Evolutionary conservation across 2,797 vertebrate genomes (phyloP).

Genomic region (Sitta carolinensis): DNA sequence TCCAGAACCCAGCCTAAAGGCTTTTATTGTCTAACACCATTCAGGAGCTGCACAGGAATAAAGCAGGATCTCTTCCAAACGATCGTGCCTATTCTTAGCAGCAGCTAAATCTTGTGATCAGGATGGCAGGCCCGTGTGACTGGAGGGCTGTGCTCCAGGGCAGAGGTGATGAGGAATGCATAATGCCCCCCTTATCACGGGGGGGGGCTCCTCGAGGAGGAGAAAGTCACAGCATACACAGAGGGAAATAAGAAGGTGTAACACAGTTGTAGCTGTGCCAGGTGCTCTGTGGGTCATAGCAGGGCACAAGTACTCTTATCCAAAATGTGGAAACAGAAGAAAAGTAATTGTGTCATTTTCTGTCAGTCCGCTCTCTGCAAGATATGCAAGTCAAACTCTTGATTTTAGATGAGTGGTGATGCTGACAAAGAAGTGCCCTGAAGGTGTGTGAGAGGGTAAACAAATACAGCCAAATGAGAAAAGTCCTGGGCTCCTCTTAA

Average conservation of each 20-base stretch:
- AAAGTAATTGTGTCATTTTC: background rate
- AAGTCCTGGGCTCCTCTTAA: background rate
- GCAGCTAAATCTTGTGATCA: background rate
- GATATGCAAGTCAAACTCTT: background rate
- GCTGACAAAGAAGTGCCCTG: background rate
- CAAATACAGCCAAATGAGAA: background rate
- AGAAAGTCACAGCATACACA: background rate
- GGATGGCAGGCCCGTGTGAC: background rate
- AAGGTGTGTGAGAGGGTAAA: background rate
- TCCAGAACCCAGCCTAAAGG: background rate
- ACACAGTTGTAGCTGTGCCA: background rate
- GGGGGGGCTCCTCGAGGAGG: background rate
- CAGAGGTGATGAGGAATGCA: background rate
- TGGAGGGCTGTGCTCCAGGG: background rate
- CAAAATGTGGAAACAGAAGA: background rate
- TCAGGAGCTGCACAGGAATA: background rate
- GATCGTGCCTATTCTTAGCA: background rate
- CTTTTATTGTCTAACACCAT: background rate
- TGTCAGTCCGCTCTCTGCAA: background rate
- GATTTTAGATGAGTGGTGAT: background rate
- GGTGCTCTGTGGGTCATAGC: background rate
- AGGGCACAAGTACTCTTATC: background rate
- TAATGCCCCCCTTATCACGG: background rate
- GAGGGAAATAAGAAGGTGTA: background rate
- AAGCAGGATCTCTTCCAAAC: constrained; percentile 9